Base-by-base conservation (phyloP, 2,888 invertebrate species). In the Scaptomyza cyrtandrae region DNA sequence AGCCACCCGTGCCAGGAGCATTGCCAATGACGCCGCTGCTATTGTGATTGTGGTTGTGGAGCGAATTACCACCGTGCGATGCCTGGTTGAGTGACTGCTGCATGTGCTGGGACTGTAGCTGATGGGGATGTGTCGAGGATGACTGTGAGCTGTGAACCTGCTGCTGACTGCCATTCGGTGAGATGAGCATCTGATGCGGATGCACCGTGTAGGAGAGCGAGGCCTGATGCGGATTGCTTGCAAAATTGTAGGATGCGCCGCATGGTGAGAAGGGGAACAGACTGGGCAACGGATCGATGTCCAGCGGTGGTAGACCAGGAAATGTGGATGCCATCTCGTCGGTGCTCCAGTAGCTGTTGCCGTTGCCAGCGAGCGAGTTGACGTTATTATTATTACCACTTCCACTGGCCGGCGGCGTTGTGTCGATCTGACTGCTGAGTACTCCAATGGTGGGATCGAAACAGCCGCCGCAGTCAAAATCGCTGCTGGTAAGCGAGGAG, bases 251-350 rank as follows among this genome's bases (percentile, higher is more conserved):
- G 54, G 93, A 93, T 65, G 95, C 95, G 64, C 96, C 94, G 90
- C 96, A 96, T 0, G 97, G 97, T 52, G 97, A 96, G 92, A 97
- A 97, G 3, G 97, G 96, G 86, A 98, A 97, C 57, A 98, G 94
- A 64, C 95, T 96, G 0, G 97, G 97, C 77, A 98, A 92, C 7
- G 97, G 97, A 89, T 98, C 98, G 90, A 98, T 93, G 90, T 98
- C 98, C 80, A 97, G 92, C 0, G 96, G 94, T 27, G 97, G 96
- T 81, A 97, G 92, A 37, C 92, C 92, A 0, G 97, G 95, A 93
- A 97, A 97, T 39, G 96, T 96, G 57, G 96, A 96, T 95, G 97
- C 96, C 92, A 97, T 97, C 92, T 96, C 96, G 86, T 94, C 93
- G 24, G 93, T 89, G 78, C 89, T 92, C 95, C 95, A 95, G 84